Conservation (phyloP, 2,797 vertebrate species). For the Agapornis canus region DNA sequence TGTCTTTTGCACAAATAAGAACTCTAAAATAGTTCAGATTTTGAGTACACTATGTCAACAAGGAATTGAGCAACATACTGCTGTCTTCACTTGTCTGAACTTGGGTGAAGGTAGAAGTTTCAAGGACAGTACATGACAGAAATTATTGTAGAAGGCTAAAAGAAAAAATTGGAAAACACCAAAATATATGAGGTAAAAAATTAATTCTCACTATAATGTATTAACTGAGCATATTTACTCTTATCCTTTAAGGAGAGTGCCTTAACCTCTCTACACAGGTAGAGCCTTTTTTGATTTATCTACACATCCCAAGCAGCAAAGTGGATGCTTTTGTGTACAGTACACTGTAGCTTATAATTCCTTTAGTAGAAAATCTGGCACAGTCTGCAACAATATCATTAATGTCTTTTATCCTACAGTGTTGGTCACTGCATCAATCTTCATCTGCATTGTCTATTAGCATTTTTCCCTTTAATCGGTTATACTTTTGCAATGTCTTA, state of each 20-base stretch:
- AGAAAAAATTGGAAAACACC: neutral
- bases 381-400: neutral
- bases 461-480: neutral
- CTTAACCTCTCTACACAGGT: neutral
- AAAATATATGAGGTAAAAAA: neutral
- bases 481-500: neutral
- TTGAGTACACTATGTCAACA: neutral
- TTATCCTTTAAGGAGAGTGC: neutral
- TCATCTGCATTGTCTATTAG: neutral
- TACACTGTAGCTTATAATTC: neutral
- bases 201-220: neutral
- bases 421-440: neutral
- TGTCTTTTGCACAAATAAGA: neutral
- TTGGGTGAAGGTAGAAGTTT: neutral
- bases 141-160: neutral
- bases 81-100: neutral
- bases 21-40: neutral
- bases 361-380: neutral
- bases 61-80: neutral
- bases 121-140: neutral
- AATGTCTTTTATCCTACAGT: neutral
- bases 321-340: neutral
- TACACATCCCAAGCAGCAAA: neutral
- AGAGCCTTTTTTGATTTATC: neutral
- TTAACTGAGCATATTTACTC: neutral